Base-by-base conservation (phyloP, 2,113 vertebrate genomes). In the Phrynosoma platyrhinos region DNA sequence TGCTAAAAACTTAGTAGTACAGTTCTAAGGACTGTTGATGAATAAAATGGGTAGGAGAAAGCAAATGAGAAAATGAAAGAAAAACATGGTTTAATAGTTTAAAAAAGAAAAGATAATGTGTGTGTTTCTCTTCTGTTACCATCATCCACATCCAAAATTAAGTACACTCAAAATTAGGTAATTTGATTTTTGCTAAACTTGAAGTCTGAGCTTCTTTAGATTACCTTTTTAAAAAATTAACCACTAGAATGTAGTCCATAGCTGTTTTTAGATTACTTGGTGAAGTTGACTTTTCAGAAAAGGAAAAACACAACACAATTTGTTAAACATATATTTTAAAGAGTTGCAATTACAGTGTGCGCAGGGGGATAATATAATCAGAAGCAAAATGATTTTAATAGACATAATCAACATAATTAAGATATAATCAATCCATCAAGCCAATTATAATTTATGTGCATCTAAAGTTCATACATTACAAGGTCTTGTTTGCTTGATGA, bases 321-420 rank as follows among this genome's bases (percentile, higher is more conserved):
- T 84, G 40, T 88, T 92, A 92, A 87, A 89, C 58, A 80, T 88
- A 30, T n/a, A 1, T 86, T 94, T 94, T 89, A 87, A 86, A 91
- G 93, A 91, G 81, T 94, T 92, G 86, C 89, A 94, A 92, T 95
- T 94, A 94, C 92, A 85, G 78, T 82, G 30, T 42, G 47, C 90
- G 84, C 84, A 91, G 92, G 68, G 72, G 82, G 86, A 89, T 90
- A 79, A 94, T 95, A 90, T 71, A 86, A 94, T 94, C 90, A 95
- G 84, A 55, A 91, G 91, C 89, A 90, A 94, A 94, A 94, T 95
- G 93, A 92, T 91, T 94, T 96, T 95, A 95, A 95, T 94, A 94
- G 85, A 89, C 89, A 92, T 94, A 95, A 96, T 96, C 93, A 94
- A 93, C 94, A 94, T 92, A 94, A 95, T 95, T 95, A 83, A 95